phyloP scores from a whole-genome alignment of 2,113 vertebrate genomes.

The Neotoma lepida region DNA sequence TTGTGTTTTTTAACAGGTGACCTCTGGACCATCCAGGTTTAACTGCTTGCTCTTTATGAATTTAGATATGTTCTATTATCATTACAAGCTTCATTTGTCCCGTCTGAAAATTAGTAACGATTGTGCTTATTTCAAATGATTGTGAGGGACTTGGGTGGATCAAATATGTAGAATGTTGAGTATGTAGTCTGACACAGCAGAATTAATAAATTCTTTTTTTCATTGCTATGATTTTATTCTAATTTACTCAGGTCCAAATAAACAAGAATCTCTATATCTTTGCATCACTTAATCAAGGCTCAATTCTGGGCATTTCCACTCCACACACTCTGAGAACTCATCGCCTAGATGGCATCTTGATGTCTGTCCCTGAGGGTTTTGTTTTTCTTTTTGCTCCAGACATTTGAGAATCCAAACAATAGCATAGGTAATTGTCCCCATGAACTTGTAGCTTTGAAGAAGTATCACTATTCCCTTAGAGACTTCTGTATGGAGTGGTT shows the following conservation, averaged over 20 bases:
- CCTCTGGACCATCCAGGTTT: neutral
- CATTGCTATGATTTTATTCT: neutral
- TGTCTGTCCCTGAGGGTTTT: neutral
- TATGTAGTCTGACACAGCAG: neutral
- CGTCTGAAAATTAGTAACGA: constrained; percentile 36
- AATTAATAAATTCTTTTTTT: neutral
- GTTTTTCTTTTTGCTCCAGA: neutral
- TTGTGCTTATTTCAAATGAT: neutral
- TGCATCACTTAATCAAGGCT: neutral
- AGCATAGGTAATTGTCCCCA: neutral
- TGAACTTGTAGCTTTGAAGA: neutral
- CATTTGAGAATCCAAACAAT: neutral
- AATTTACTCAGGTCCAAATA: neutral
- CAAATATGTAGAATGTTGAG: neutral
- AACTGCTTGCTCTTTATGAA: neutral
- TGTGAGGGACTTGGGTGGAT: neutral
- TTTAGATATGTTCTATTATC: neutral
- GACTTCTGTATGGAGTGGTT: neutral
- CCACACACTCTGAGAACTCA: neutral
- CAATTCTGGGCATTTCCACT: neutral
- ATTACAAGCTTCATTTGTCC: constrained; percentile 32
- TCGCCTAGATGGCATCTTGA: neutral
- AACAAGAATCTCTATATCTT: neutral
- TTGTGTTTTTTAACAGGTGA: neutral
- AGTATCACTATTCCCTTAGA: neutral